A percentile compares a stretch with the other conserved stretches of the same genome.
phyloP scores from a whole-genome alignment of 2,113 vertebrate genomes.

The Carettochelys insculpta region DNA sequence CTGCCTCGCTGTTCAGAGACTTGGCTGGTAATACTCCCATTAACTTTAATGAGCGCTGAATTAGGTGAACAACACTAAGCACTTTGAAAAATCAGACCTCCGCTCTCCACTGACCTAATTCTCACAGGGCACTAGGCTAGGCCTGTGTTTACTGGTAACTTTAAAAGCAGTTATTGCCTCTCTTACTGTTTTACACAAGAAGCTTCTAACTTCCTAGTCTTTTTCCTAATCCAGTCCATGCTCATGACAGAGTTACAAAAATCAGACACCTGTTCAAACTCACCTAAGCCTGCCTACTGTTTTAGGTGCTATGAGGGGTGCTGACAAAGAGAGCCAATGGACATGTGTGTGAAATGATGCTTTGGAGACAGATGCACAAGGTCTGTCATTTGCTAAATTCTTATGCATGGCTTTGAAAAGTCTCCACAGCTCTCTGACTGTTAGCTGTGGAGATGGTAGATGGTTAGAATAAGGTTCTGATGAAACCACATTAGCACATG shows the following conservation, averaged over 20 bases:
- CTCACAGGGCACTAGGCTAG: background rate
- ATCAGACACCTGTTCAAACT: background rate
- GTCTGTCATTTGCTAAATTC: background rate
- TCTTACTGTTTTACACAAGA: background rate
- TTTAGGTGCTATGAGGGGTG: accelerated
- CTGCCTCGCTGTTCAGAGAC: background rate
- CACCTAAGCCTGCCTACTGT: accelerated
- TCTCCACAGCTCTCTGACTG: background rate
- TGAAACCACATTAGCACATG: too few species aligned
- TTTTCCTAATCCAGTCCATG: background rate
- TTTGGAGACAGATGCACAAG: background rate
- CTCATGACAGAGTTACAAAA: accelerated
- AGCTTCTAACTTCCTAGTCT: background rate
- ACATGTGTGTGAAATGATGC: background rate
- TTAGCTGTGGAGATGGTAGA: background rate
- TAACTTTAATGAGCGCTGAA: background rate
- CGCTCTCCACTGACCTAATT: background rate
- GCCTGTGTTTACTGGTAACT: background rate
- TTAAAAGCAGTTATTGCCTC: background rate
- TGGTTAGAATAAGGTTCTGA: too few species aligned
- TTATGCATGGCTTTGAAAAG: background rate
- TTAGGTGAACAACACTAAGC: background rate
- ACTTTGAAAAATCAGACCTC: background rate
- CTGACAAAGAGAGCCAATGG: accelerated
- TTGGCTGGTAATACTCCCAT: background rate